These are phyloP conservation scores for Aleiodes testaceus DNA, from an alignment of 2,888 invertebrate genomes.

Conservation along the genomic window DNA sequence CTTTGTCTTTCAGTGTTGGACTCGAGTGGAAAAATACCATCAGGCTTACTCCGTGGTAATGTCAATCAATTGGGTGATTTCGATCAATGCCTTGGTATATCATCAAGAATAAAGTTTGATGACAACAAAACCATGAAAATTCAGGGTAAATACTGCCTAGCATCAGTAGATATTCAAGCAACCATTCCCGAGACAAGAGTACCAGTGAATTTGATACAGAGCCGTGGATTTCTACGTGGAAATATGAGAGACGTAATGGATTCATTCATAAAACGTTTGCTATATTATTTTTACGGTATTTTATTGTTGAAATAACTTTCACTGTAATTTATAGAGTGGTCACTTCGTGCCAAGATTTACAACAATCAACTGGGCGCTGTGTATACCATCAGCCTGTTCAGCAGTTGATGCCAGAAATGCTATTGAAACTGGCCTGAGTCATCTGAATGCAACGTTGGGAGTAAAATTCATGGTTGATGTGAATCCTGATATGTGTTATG, in stretches of 20 bases:
- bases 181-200: conserved; percentile 76
- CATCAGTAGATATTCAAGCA: conserved; percentile 78
- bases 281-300: background rate
- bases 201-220: conserved; percentile 80
- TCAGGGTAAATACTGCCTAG: conserved; percentile 82
- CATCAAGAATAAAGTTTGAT: conserved; percentile 77
- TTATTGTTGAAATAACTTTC: conserved; percentile 3
- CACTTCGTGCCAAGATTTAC: conserved; percentile 84
- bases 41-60: conserved; percentile 81
- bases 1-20: conserved; percentile 79
- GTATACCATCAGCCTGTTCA: conserved; percentile 79
- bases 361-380: conserved; percentile 82
- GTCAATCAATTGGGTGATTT: conserved; percentile 83
- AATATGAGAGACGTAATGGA: conserved; percentile 77
- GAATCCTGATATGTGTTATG: conserved; percentile 77
- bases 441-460: conserved; percentile 77
- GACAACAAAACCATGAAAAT: conserved; percentile 76
- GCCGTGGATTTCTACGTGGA: conserved; percentile 79
- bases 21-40: conserved; percentile 81
- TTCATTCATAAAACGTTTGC: background rate
- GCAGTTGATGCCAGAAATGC: conserved; percentile 77
- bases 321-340: conserved; percentile 76
- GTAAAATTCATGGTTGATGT: conserved; percentile 77
- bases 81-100: conserved; percentile 78
- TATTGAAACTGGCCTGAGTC: conserved; percentile 76